These are phyloP conservation scores for Martes martes DNA, from an alignment of 2,113 vertebrate species.

Conservation along the genomic window DNA sequence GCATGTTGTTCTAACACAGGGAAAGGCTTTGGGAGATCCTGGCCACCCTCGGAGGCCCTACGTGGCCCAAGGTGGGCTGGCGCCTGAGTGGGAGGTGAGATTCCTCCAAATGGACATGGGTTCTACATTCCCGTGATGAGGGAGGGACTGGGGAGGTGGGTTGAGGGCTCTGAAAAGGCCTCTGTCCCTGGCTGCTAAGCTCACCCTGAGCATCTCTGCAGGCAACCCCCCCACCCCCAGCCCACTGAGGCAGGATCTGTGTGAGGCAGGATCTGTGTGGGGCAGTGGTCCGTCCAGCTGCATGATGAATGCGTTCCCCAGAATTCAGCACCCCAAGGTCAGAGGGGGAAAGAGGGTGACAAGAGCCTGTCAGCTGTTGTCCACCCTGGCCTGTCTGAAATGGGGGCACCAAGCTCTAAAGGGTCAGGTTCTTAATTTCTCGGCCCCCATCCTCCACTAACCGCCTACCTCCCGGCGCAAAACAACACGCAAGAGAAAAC, in stretches of 20 bases:
- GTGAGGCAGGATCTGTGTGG: not conserved
- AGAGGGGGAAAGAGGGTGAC: conserved; percentile 61
- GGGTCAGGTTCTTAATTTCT: conserved; percentile 38
- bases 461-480: not conserved
- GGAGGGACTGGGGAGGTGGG: not conserved
- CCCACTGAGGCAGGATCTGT: not conserved
- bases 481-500: not conserved
- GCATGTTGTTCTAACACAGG: not conserved
- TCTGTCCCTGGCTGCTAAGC: not conserved
- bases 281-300: not conserved
- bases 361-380: conserved; percentile 43
- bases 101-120: not conserved
- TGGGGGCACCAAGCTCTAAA: not conserved
- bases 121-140: not conserved
- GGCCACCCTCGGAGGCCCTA: not conserved
- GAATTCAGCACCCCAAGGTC: conserved; percentile 75
- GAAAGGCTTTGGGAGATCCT: not conserved
- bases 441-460: conserved; percentile 69
- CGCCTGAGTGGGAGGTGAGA: not conserved
- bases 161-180: not conserved
- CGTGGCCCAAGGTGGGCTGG: not conserved
- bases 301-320: conserved; percentile 65
- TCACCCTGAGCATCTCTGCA: not conserved
- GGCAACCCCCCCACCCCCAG: not conserved
- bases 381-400: not conserved